These are phyloP conservation scores for Galbula dea DNA, from an alignment of 2,113 vertebrate genomes.

Conservation along the genomic window DNA sequence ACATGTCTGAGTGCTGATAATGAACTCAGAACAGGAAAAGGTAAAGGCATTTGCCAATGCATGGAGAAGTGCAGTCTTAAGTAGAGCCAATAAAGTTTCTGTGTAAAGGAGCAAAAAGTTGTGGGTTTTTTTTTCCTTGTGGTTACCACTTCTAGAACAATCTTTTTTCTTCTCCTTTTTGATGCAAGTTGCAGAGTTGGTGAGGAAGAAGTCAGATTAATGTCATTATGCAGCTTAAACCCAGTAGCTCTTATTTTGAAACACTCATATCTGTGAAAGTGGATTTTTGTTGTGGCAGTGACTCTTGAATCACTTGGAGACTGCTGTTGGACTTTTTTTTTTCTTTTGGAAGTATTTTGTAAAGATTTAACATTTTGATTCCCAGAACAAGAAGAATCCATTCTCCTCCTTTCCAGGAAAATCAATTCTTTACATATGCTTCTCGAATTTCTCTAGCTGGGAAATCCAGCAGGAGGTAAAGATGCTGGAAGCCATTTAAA, in stretches of 20 bases:
- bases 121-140: not conserved
- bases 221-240: not conserved
- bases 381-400: not conserved
- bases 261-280: not conserved
- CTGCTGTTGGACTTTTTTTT: not conserved
- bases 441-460: not conserved
- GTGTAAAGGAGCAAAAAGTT: not conserved
- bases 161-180: not conserved
- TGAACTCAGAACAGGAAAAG: not conserved
- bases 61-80: not conserved
- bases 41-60: not conserved
- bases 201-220: not conserved
- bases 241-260: not conserved
- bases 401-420: not conserved
- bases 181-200: not conserved
- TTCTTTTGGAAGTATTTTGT: not conserved
- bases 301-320: not conserved
- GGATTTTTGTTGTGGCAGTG: not conserved
- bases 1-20: not conserved
- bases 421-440: not conserved
- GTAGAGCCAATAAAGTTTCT: not conserved
- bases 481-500: not conserved
- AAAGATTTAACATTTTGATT: not conserved
- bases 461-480: conserved; percentile 29
- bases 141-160: not conserved